phyloP scores from a whole-genome alignment of 2,113 vertebrate genomes.

The Progne subis region DNA sequence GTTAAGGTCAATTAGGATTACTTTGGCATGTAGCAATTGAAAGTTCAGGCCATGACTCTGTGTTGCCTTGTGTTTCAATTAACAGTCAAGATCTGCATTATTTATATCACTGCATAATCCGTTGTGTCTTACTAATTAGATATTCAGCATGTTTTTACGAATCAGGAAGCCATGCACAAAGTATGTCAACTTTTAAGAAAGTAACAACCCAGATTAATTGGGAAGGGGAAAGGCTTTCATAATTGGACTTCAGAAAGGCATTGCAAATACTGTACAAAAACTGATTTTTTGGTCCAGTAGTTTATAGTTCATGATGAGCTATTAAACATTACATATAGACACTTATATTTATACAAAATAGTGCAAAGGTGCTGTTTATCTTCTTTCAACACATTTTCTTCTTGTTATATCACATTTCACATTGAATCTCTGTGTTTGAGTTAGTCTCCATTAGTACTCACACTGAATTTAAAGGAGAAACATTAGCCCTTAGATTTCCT shows the following conservation, averaged over 20 bases:
- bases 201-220: constrained; percentile 41
- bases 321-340: constrained; percentile 30
- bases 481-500: neutral
- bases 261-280: constrained; percentile 14
- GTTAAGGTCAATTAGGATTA: constrained; percentile 17
- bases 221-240: neutral
- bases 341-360: neutral
- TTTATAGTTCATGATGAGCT: constrained; percentile 25
- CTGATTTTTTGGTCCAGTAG: constrained; percentile 35
- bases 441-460: neutral
- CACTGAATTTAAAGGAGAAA: neutral
- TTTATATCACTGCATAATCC: constrained; percentile 1
- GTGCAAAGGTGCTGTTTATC: neutral
- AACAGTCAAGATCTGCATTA: constrained; percentile 15
- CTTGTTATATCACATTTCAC: neutral
- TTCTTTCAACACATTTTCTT: neutral
- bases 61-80: constrained; percentile 36
- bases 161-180: constrained; percentile 43
- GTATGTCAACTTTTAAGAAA: constrained; percentile 21
- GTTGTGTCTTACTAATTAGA: neutral
- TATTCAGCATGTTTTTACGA: neutral
- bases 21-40: neutral
- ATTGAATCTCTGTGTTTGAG: neutral
- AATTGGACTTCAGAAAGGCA: constrained; percentile 20
- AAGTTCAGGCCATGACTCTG: constrained; percentile 14